Percentiles rank a stretch among this genome's conserved stretches.
Evolutionary conservation across 2,113 vertebrate genomes (phyloP).

Genomic region (Sinocyclocheilus grahami): DNA sequence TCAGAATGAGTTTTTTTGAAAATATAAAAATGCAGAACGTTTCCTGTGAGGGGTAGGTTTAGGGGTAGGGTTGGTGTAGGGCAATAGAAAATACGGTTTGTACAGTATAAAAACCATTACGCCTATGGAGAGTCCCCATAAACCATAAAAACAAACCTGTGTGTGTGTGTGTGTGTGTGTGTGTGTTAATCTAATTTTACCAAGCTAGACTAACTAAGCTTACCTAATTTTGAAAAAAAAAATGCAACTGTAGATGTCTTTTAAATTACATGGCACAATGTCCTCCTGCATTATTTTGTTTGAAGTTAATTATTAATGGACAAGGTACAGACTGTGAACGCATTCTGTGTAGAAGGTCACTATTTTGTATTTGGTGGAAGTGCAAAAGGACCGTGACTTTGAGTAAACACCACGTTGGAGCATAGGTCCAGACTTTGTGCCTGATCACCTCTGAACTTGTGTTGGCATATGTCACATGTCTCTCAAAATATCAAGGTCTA

Average conservation of each 20-base stretch:
- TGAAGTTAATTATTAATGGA: constrained; percentile 73
- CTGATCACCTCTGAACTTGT: constrained; percentile 22
- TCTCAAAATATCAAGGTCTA: not conserved
- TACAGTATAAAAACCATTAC: too few species aligned
- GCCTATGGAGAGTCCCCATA: too few species aligned
- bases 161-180: not conserved
- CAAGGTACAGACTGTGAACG: constrained; percentile 50
- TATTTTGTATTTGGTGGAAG: constrained; percentile 69
- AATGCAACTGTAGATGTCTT: not conserved
- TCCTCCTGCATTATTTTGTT: constrained; percentile 64
- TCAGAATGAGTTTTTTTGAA: too few species aligned
- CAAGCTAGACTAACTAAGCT: not conserved
- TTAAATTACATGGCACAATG: constrained; percentile 44
- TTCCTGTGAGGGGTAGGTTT: too few species aligned
- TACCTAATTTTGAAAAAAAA: not conserved
- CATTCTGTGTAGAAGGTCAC: constrained; percentile 71
- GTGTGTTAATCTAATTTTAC: not conserved
- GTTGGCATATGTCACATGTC: constrained; percentile 2
- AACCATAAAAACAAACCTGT: too few species aligned
- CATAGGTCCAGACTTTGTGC: constrained; percentile 30
- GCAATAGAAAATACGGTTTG: too few species aligned
- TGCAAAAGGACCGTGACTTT: constrained; percentile 48
- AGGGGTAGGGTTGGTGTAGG: too few species aligned
- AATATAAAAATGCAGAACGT: too few species aligned
- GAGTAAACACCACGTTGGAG: constrained; percentile 45